Conservation (phyloP, 2,113 vertebrate species). For the Piaya cayana region DNA sequence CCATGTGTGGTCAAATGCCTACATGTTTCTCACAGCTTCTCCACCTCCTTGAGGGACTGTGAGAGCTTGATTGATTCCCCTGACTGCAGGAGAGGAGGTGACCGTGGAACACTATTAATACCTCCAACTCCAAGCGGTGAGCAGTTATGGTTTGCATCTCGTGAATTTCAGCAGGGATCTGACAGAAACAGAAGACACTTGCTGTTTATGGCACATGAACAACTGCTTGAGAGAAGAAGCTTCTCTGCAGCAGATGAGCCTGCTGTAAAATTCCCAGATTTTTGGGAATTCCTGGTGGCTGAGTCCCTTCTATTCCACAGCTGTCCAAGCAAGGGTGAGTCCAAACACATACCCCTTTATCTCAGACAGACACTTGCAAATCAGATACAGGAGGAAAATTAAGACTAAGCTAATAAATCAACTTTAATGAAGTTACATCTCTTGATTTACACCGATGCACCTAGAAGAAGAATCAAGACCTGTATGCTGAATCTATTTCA, state of each 20-base stretch:
- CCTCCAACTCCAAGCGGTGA: neutral
- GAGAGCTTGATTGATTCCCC: neutral
- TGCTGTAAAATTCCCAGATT: neutral
- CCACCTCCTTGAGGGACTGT: neutral
- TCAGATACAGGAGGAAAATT: neutral
- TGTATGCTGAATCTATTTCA: neutral
- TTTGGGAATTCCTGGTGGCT: neutral
- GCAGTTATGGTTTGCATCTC: neutral
- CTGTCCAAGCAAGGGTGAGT: neutral
- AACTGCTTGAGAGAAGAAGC: neutral
- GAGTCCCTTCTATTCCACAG: neutral
- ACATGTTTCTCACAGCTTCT: neutral
- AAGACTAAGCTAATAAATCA: neutral
- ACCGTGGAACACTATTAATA: neutral
- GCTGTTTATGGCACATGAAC: neutral
- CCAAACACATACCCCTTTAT: neutral
- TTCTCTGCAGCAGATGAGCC: neutral
- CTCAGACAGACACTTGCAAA: neutral
- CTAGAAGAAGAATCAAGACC: neutral
- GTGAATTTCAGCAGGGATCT: neutral
- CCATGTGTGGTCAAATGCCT: rapidly evolving
- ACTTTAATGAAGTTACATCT: neutral
- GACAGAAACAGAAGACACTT: constrained; percentile 29
- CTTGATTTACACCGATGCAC: neutral
- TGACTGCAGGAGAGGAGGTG: neutral